These are phyloP conservation scores for Melanotus villosus DNA, from an alignment of 2,888 invertebrate genomes.

Conservation along the genomic window DNA sequence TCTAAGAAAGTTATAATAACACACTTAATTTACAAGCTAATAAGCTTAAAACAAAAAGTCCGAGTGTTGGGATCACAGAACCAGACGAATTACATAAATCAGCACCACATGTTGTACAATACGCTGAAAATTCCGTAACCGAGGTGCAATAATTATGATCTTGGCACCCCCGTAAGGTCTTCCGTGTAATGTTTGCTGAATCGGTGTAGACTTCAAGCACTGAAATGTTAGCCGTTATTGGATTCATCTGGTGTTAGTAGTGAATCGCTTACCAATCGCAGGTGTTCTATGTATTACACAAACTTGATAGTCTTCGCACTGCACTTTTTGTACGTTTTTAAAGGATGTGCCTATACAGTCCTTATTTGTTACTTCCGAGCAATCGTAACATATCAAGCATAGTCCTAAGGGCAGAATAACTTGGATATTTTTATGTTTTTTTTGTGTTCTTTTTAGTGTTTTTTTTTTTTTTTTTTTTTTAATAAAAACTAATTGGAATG, in stretches of 20 bases:
- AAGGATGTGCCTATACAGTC: neutral
- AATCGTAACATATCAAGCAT: slow-evolving; percentile 27
- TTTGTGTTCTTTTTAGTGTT: too few relatives aligned
- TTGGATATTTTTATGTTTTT: too few relatives aligned
- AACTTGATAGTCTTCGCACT: neutral
- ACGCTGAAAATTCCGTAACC: neutral
- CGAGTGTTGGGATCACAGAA: too few relatives aligned
- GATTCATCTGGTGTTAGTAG: too few relatives aligned
- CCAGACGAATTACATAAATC: slow-evolving; percentile 18
- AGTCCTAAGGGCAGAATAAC: too few relatives aligned
- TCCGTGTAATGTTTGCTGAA: neutral
- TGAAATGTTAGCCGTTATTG: too few relatives aligned
- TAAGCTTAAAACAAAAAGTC: too few relatives aligned
- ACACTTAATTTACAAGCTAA: too few relatives aligned
- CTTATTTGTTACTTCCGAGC: slow-evolving; percentile 19
- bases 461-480: too few relatives aligned
- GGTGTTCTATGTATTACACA: slow-evolving; percentile 30
- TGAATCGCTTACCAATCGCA: slow-evolving; percentile 10
- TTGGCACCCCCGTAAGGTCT: slow-evolving; percentile 5
- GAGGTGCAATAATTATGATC: neutral
- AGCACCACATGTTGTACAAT: neutral
- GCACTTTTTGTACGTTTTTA: neutral
- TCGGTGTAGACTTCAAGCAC: neutral
- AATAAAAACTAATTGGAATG: too few relatives aligned
- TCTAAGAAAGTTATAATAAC: too few relatives aligned